A percentile compares a stretch with the other conserved stretches of the same genome.
phyloP scores from a whole-genome alignment of 2,888 invertebrate species.

The Phytoseiulus persimilis region DNA sequence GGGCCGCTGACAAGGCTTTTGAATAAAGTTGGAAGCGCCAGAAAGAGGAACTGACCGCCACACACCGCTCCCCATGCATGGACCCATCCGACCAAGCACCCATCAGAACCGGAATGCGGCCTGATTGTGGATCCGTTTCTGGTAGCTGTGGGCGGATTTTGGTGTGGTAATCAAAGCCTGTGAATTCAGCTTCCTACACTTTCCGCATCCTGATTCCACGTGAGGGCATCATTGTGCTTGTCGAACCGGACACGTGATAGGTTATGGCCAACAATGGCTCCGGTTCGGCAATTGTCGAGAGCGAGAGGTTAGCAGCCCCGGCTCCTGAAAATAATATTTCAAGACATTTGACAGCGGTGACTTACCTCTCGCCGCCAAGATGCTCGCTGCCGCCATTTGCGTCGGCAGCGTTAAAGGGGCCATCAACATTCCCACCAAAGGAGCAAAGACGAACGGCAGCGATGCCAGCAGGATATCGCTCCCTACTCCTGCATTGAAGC shows the following conservation, averaged over 20 bases:
- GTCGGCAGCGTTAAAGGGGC: slow-evolving; percentile 10
- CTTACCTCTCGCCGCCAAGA: slow-evolving; percentile 22
- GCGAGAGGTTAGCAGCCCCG: too few relatives aligned
- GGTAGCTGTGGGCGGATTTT: neutral
- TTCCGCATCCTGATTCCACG: neutral
- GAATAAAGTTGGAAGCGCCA: neutral
- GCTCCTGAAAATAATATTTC: too few relatives aligned
- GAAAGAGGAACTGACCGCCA: neutral
- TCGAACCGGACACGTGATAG: too few relatives aligned
- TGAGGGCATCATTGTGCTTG: neutral
- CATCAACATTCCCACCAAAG: slow-evolving; percentile 26
- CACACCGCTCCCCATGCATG: neutral
- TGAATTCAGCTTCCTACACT: neutral
- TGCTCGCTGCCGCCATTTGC: slow-evolving; percentile 29
- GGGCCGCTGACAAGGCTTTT: neutral
- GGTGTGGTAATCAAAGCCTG: neutral
- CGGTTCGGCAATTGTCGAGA: too few relatives aligned
- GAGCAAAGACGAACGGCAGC: slow-evolving; percentile 26
- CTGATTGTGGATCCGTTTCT: neutral
- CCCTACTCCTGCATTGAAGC: neutral
- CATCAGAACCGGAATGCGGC: neutral
- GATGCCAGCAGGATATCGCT: slow-evolving; percentile 22
- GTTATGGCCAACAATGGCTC: too few relatives aligned
- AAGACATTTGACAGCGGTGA: too few relatives aligned
- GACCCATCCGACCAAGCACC: neutral